A percentile compares a stretch with the other conserved stretches of the same genome.
Evolutionary conservation across 2,888 invertebrate species (phyloP).

Genomic region (Drosophila koepferae): DNA sequence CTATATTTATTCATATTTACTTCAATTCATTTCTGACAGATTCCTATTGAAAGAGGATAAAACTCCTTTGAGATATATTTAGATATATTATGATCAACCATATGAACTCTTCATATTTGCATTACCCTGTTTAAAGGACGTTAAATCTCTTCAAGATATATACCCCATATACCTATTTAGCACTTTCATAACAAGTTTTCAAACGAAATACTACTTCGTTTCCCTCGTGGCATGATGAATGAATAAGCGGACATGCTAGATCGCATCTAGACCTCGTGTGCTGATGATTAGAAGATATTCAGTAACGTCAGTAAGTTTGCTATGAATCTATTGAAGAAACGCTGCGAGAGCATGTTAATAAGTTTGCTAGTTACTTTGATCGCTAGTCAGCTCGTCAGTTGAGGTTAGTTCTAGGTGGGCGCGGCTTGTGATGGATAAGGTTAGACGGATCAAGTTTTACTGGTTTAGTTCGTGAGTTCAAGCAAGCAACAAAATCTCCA

Average conservation of each 20-base stretch:
- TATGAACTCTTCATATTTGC: not conserved
- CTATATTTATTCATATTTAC: too few species aligned
- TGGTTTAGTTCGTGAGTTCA: constrained; percentile 36
- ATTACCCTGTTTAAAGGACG: too few species aligned
- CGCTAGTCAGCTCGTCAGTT: constrained; percentile 2
- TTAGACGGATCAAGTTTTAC: constrained; percentile 45
- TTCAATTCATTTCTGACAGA: too few species aligned
- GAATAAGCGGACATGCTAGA: constrained; percentile 5
- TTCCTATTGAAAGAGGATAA: too few species aligned
- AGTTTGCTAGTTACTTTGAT: constrained; percentile 6
- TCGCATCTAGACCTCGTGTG: constrained; percentile 6
- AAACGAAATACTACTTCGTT: not conserved
- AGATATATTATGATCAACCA: not conserved
- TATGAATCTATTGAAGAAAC: not conserved
- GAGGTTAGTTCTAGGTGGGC: constrained; percentile 22
- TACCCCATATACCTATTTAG: not conserved
- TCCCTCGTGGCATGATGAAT: constrained; percentile 3
- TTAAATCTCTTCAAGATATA: too few species aligned
- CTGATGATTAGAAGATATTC: not conserved
- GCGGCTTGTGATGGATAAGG: constrained; percentile 37
- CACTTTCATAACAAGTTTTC: not conserved
- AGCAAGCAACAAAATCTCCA: constrained; percentile 23
- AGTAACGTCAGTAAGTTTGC: not conserved
- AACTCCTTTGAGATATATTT: not conserved
- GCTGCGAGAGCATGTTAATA: constrained; percentile 1